phyloP scores from a whole-genome alignment of 2,797 vertebrate genomes.

The Alcedo atthis region DNA sequence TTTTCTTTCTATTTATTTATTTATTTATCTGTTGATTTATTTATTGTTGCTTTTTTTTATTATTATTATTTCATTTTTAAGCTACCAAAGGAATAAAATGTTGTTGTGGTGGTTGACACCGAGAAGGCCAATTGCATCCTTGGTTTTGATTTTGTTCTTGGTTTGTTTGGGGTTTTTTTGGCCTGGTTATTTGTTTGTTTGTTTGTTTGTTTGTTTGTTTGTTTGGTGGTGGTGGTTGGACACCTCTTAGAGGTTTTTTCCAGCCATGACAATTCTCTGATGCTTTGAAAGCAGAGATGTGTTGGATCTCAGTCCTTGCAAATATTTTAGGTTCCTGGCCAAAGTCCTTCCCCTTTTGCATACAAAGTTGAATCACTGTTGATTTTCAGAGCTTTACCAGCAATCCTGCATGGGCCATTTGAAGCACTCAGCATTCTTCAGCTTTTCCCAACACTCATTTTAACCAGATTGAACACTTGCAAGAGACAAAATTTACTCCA shows the following conservation, averaged over 20 bases:
- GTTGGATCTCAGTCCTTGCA: background rate
- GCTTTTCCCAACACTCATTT: background rate
- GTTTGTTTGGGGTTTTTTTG: too few species aligned
- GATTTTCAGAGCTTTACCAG: conserved; percentile 23
- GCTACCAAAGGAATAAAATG: background rate
- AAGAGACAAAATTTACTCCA: background rate
- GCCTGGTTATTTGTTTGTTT: too few species aligned
- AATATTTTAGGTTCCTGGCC: conserved; percentile 29
- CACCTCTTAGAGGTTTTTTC: too few species aligned
- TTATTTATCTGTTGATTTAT: too few species aligned
- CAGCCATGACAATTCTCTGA: too few species aligned
- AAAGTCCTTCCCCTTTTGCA: background rate
- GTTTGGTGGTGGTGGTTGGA: too few species aligned
- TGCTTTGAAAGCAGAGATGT: background rate
- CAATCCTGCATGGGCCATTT: background rate
- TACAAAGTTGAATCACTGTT: background rate
- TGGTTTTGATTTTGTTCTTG: too few species aligned
- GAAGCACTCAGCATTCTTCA: background rate
- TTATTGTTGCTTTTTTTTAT: too few species aligned
- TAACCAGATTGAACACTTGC: background rate
- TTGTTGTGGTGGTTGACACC: background rate
- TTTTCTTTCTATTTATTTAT: too few species aligned
- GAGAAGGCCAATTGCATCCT: too few species aligned
- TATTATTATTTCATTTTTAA: background rate
- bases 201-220: too few species aligned